Percentiles rank a stretch among this genome's conserved stretches.
These are phyloP conservation scores for Pteria penguin DNA, from an alignment of 2,888 invertebrate genomes.

Conservation along the genomic window DNA sequence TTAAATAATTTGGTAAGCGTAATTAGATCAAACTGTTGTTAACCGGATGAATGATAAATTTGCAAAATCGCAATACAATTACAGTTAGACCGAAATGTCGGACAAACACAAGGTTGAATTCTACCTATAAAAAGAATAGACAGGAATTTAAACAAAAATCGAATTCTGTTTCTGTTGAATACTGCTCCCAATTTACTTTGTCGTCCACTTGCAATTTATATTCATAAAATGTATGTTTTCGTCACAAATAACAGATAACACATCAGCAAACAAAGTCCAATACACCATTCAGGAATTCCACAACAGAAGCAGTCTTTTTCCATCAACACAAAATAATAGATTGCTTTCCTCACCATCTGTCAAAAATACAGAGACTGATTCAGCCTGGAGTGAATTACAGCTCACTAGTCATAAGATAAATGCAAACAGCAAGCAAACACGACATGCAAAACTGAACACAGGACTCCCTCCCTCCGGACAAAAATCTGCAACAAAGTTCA, in stretches of 20 bases:
- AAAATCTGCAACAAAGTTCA: conserved; percentile 49
- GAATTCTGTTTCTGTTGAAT: no score
- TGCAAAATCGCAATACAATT: no score
- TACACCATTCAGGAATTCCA: conserved; percentile 51
- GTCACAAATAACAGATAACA: neutral
- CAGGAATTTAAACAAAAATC: no score
- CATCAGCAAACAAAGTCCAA: neutral
- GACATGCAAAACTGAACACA: neutral
- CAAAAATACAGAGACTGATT: conserved; percentile 6
- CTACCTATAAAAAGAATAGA: no score
- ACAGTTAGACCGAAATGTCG: no score
- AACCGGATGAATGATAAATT: no score
- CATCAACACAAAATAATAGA: conserved; percentile 52
- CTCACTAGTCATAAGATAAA: neutral
- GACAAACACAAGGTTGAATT: no score
- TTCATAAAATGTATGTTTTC: conserved; percentile 6
- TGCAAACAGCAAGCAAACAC: neutral
- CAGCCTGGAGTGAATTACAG: neutral
- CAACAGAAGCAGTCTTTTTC: conserved; percentile 59
- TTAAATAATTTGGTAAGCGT: no score
- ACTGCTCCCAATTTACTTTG: no score
- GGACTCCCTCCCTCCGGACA: conserved; percentile 30
- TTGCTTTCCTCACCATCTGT: conserved; percentile 24
- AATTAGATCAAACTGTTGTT: no score
- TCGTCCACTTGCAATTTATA: no score